Base-by-base conservation (phyloP, 2,113 vertebrate genomes). In the Chinchilla lanigera region DNA sequence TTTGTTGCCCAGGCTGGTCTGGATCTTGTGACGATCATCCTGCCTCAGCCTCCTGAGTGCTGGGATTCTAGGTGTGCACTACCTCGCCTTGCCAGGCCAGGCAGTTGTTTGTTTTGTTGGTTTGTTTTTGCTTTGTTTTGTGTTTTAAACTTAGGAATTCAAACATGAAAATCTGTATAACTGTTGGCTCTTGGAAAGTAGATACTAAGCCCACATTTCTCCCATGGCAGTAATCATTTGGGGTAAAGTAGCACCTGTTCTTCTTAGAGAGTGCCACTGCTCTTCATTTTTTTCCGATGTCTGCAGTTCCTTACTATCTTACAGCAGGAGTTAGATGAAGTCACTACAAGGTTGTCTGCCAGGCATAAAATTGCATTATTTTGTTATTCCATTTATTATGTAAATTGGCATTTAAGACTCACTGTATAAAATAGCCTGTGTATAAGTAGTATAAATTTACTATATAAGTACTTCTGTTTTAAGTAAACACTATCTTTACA, bases 371-470 rank as follows among this genome's bases (percentile, higher is more conserved):
- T 69, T 82, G 41, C 63, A 50, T 89, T 92, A 92, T 89, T 97
- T 96, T 82, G n/a, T 95, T 95, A 69, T 56, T 41, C 24, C 69
- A 26, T n/a, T 20, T 89, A 86, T 61, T 78, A 67, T 77, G 38
- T 78, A 86, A 97, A 88, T 92, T 83, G 41, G 3, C 58, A 92
- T 94, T 89, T 95, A 93, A 41, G 69, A 84, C 81, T 91, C 71
- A 86, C 28, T 89, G 63, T 81, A 61, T 92, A 71, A 71, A 69
- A 96, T 71, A 81, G 19, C 67, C 20, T 35, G n/a, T 28, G 9
- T 44, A 44, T 75, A 78, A 90, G 63, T 65, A 73, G 52, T 38
- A 38, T 71, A 41, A 75, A 44, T 75, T 41, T 28, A 75, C 22
- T 38, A 2, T 75, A 44, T 26, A 44, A 75, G 19, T 71, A 71